Base-by-base conservation (phyloP, 2,888 invertebrate species). In the Rhyacophila evoluta region DNA sequence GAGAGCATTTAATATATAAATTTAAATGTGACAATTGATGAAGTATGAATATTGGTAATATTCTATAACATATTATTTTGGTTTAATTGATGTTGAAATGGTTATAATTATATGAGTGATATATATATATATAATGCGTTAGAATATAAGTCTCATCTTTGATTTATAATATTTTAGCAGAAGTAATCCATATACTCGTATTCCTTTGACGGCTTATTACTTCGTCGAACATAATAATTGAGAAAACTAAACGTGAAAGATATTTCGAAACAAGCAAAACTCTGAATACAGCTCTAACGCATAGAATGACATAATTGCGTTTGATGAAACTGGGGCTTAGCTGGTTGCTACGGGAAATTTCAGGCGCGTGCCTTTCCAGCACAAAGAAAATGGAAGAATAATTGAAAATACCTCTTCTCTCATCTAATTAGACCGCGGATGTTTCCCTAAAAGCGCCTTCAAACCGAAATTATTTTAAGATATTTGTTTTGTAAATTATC, bases 351-450 rank as follows among this genome's bases (percentile, higher is more conserved):
- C 69, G 27, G 27, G 38, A 75, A 75, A 68, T 37, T 75, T 69
- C 37, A 72, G 29, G 69, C 33, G 71, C 70, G 41, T 67, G 74
- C 75, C 75, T 70, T 37, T 73, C 38, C 75, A 76, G 74, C 78
- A 77, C 80, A 82, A 82, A 82, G 82, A 82, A 82, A 80, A 82
- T 82, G 80, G 80, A 80, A 80, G 79, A 82, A 80, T 82, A 82
- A 82, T 82, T 82, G 79, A 74, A 80, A 82, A 82, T 80, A 82
- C 82, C 82, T 82, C 80, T 79, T 77, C 75, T 77, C 71, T 71
- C 77, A 77, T 82, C 79, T 82, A 80, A 82, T 82, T 82, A 81
- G 80, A 82, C 79, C 80, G 80, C 79, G 78, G 75, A 79, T 81
- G 82, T 80, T 82, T 80, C 80, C 80, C 75, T 75, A 75, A 78